Evolutionary conservation across 2,113 vertebrate genomes (phyloP).

Genomic region (Tetrao urogallus): DNA sequence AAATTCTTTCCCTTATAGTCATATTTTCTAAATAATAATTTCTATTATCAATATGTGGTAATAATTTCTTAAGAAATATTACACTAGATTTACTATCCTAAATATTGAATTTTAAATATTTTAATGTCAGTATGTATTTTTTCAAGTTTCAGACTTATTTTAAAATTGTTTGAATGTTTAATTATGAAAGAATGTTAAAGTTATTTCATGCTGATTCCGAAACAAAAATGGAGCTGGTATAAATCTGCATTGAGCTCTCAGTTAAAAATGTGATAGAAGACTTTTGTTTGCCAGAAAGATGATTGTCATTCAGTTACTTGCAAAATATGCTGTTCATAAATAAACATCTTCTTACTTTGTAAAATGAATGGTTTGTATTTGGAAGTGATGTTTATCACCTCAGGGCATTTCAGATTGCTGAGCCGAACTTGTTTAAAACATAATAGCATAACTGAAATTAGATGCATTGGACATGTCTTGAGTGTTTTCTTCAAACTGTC

Average conservation of each 20-base stretch:
- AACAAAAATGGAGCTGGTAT: not conserved
- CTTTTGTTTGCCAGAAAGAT: not conserved
- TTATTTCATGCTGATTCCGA: slow-evolving; percentile 17
- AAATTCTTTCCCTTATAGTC: slow-evolving; percentile 18
- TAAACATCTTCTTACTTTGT: not conserved
- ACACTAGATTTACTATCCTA: not conserved
- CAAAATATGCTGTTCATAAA: not conserved
- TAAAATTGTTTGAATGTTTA: not conserved
- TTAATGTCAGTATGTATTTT: not conserved
- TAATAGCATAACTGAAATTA: not conserved
- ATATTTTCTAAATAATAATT: not conserved
- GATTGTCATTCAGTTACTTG: not conserved
- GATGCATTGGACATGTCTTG: not conserved
- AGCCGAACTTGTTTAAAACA: not conserved
- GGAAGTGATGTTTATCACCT: not conserved
- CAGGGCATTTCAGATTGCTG: not conserved
- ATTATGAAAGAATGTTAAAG: not conserved
- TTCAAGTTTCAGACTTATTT: slow-evolving; percentile 16
- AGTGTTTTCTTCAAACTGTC: not conserved
- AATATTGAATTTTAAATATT: slow-evolving; percentile 14
- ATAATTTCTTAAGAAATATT: not conserved
- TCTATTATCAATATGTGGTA: not conserved
- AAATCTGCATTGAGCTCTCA: not conserved
- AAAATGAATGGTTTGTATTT: not conserved
- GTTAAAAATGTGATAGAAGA: not conserved